Evolutionary conservation across 1,140 invertebrate genomes (phyloP), one percentile per base, ranked within the genome.

Genomic region (Apis laboriosa): DNA sequence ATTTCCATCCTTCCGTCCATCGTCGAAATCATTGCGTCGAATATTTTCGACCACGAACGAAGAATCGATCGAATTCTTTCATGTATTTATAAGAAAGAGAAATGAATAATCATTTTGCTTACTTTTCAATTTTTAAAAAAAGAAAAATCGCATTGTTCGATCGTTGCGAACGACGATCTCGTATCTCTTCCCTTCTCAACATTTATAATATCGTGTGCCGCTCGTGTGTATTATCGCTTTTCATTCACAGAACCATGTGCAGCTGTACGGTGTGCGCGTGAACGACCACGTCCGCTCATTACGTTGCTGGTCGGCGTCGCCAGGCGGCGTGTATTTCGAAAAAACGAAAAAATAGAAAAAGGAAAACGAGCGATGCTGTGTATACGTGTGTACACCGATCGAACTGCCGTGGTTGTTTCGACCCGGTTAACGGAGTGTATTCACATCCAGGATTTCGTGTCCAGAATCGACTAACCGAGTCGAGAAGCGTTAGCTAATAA

Each of bases 201-300:
- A 51, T 61, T 49, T 43, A 51, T 7, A 15, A 24, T 34, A 61
- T 74, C 17, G 53, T 28, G 72, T 81, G 78, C 76, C 70, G 56
- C 71, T 68, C 82, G 75, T 87, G 66, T 72, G 84, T 43, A 43
- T 7, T 7, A 43, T 43, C 56, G 73, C 28, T 78, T 34, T 34
- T 51, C 66, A 77, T 83, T 83, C 77, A 60, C 77, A 86, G 86
- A 73, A 86, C 81, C 60, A 84, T 87, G 88, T 90, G 87, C 90
- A 84, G 84, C 34, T 43, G 89, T 0, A 55, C 11, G n/a, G 84
- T 88, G 88, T 91, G 77, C 86, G 77, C 86, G 85, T 82, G 13
- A 67, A 87, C 28, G 28, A 28, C 28, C 2, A 34, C 84, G 83
- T 83, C 82, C 80, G 70, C 85, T 79, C 80, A 87, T 34, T 34